Conservation (phyloP, 2,888 invertebrate genomes). For the Amphimallon solstitiale region DNA sequence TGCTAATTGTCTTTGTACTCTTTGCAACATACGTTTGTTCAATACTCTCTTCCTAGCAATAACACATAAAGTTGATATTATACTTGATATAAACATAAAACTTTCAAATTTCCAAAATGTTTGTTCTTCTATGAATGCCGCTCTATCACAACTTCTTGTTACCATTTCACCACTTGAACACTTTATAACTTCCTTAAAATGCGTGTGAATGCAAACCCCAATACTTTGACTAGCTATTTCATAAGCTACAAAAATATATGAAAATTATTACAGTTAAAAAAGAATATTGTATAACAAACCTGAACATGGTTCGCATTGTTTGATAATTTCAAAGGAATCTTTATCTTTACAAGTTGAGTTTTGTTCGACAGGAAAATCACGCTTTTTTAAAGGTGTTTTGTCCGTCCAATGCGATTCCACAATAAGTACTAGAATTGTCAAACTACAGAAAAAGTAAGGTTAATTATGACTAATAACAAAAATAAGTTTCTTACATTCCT, state of each 20-base stretch:
- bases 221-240: slow-evolving; percentile 85
- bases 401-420: slow-evolving; percentile 73
- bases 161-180: slow-evolving; percentile 85
- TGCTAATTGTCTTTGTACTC: slow-evolving; percentile 77
- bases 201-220: slow-evolving; percentile 83
- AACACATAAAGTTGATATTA: slow-evolving; percentile 73
- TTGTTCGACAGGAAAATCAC: slow-evolving; percentile 76
- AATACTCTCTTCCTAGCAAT: slow-evolving; percentile 73
- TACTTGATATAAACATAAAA: slow-evolving; percentile 73
- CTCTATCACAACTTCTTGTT: slow-evolving; percentile 86
- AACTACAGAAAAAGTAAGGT: slow-evolving; percentile 65
- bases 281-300: background rate
- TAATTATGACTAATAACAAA: slow-evolving; percentile 66
- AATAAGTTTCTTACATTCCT: slow-evolving; percentile 72
- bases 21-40: slow-evolving; percentile 73
- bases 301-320: slow-evolving; percentile 87
- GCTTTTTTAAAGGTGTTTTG: slow-evolving; percentile 62
- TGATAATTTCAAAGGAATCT: slow-evolving; percentile 76
- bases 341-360: slow-evolving; percentile 82
- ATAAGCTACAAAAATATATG: slow-evolving; percentile 69
- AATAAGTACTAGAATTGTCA: slow-evolving; percentile 83
- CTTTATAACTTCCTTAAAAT: slow-evolving; percentile 83
- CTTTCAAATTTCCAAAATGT: slow-evolving; percentile 86
- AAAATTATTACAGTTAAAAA: background rate
- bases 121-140: slow-evolving; percentile 84